A percentile compares a stretch with the other conserved stretches of the same genome.
phyloP scores from a whole-genome alignment of 2,113 vertebrate species.

The Paedocypris sp. region DNA sequence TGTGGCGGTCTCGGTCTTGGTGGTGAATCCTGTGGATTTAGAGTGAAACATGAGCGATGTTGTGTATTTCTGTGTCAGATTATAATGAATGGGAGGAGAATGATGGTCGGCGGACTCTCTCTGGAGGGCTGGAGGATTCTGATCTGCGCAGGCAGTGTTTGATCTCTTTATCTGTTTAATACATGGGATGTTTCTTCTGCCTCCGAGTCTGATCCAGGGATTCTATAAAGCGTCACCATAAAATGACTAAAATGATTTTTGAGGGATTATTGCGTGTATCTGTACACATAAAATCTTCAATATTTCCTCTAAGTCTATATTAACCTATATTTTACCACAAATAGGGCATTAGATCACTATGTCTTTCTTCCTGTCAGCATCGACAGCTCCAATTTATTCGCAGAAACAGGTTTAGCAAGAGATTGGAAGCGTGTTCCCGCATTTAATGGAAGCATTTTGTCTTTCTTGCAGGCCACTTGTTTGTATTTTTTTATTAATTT shows the following conservation, averaged over 20 bases:
- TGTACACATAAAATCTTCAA: not conserved
- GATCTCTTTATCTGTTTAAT: not conserved
- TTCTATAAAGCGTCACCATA: not conserved
- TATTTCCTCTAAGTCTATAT: conserved; percentile 1
- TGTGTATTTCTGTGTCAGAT: conserved; percentile 6
- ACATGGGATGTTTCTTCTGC: not conserved
- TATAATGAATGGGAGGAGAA: conserved; percentile 8
- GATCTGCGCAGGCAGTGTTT: not conserved
- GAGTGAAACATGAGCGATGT: not conserved
- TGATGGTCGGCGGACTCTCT: not conserved
- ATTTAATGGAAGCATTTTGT: not conserved
- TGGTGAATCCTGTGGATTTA: not conserved
- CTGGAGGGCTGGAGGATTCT: not conserved
- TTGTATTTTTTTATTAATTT: too few species aligned
- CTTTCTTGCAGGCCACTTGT: not conserved
- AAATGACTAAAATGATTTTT: too few species aligned
- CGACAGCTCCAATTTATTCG: too few species aligned
- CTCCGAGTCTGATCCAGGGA: not conserved
- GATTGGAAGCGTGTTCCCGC: not conserved
- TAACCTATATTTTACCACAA: not conserved
- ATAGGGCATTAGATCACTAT: conserved; percentile 5
- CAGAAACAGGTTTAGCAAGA: too few species aligned
- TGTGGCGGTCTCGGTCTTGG: not conserved
- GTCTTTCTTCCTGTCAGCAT: not conserved
- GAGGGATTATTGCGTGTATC: not conserved